Evolutionary conservation across 2,113 vertebrate species (phyloP), one percentile per base, ranked within the genome.

Genomic region (Amphiprion ocellaris): DNA sequence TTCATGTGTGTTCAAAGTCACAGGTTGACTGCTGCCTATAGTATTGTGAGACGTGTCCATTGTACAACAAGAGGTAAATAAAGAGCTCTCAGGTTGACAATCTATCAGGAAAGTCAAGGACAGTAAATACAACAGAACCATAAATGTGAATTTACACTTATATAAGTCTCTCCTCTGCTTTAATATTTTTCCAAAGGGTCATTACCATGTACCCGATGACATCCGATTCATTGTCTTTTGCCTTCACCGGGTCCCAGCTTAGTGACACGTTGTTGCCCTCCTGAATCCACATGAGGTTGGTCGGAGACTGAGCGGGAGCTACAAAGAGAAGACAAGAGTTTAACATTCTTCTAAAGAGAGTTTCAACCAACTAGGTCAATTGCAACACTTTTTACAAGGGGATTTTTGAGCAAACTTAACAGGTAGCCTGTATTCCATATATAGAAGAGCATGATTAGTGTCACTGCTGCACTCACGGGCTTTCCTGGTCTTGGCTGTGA

Each of bases 191-290:
- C 4, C 21, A 17, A 19, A 0, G 3, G 52, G 19, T 69, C 49
- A 12, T 93, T 77, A 98, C 98, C 97, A 97, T 98, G 82, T 99
- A 99, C 28, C 98, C 98, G 82, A 97, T 95, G 86, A 99, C 97
- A 54, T 97, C 96, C 2, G 98, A 99, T 86, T 99, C 98, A 16
- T 99, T 99, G 83, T 95, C 96, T 74, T 96, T 91, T 19, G 97
- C 92, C 87, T 86, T 96, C 61, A 99, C 97, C 0, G 97, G 96
- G 58, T 99, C 97, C 98, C 98, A 99, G 59, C 90, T 96, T 73
- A 99, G 89, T 61, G 97, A 96, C 37, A 99, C 95, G 23, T 98
- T 96, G 73, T 97, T 95, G 0, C 97, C 98, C 16, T 98, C 97
- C 19, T 98, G 97, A 75, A 98, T 97, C 97, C 97, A 98, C 89